Base-by-base conservation (phyloP, 2,888 invertebrate genomes). In the Apotomis betuletana region DNA sequence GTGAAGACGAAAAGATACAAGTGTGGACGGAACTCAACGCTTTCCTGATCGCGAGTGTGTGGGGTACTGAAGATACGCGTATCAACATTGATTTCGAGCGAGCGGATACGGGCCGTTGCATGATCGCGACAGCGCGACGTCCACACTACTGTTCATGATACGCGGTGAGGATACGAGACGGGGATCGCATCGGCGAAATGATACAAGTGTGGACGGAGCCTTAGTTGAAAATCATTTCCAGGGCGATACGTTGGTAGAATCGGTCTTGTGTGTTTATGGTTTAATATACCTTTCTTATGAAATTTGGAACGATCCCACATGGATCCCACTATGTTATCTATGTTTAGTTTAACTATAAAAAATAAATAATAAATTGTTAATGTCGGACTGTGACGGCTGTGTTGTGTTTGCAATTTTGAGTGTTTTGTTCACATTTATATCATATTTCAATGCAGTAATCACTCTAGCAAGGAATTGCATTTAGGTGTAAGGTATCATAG, bases 401-500 rank as follows among this genome's bases (percentile, higher is more conserved):
- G 65, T 70, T 70, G 65, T 64, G 63, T 54, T 70, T 70, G 70
- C 60, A 51, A 60, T 60, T 55, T 67, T n/a, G 55, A 52, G 55
- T 55, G 70, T 60, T 49, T 65, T 67, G 55, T 61, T 59, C 60
- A 55, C 3, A n/a, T 59, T 59, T 65, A 64, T 65, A 58, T 60
- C 36, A 15, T 15, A 65, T 60, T 55, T 60, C 59, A 60, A 55
- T 65, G 38, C 38, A 52, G 46, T 65, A 67, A 41, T 9, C 15
- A 67, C 6, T 13, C 4, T 60, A 54, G 38, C 8, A 49, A 51
- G 9, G 13, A 8, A 61, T n/a, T 49, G 55, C 49, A 55, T 36
- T 67, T 65, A 70, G 46, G 36, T 41, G 38, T 67, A 49, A 51
- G 41, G 57, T 15, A 57, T n/a, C 27, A n/a, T 10, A 52, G 67